Evolutionary conservation across 2,888 invertebrate species (phyloP).

Genomic region (Cacoxenus indagator): DNA sequence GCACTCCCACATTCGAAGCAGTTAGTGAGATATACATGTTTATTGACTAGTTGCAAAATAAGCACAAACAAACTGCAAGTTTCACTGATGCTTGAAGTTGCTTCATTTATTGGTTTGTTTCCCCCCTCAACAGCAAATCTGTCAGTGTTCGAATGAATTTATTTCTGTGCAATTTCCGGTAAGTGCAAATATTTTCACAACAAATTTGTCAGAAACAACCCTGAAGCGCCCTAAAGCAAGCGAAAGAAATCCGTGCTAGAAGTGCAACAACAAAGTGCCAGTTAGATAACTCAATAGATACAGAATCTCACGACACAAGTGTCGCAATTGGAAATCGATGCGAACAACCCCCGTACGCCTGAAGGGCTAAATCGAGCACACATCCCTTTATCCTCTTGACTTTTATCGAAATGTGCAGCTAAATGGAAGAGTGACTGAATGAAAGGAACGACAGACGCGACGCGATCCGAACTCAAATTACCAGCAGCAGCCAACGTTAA

Average conservation of each 20-base stretch:
- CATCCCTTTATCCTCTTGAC: neutral
- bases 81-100: neutral
- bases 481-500: neutral
- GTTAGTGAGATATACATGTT: neutral
- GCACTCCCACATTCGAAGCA: neutral
- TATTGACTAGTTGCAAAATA: neutral
- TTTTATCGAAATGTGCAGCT: neutral
- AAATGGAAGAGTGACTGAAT: neutral
- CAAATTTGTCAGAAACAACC: conserved; percentile 8
- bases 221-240: neutral
- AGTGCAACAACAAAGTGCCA: neutral
- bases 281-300: neutral
- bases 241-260: neutral
- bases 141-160: too few relatives aligned
- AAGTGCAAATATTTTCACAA: neutral
- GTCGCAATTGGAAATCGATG: conserved; percentile 16
- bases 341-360: neutral
- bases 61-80: neutral
- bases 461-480: neutral
- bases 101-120: too few relatives aligned
- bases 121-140: too few relatives aligned
- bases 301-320: conserved; percentile 7
- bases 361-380: neutral
- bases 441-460: neutral
- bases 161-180: conserved; percentile 9